A percentile compares a stretch with the other conserved stretches of the same genome.
Conservation (phyloP, 2,888 invertebrate genomes). For the Cremastobaeus sp. region DNA sequence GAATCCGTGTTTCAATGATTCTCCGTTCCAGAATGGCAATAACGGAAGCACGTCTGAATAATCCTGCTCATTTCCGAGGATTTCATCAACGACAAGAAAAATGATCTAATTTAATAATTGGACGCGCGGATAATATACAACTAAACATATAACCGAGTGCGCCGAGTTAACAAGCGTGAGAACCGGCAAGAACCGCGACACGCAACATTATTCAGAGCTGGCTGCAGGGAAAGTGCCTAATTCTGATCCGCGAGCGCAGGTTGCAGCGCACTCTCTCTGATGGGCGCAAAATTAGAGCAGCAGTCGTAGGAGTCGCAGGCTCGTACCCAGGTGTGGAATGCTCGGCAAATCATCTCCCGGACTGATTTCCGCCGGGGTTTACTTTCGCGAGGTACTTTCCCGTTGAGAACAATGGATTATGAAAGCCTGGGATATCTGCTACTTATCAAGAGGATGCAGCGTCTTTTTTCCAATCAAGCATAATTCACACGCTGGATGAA, state of each 20-base stretch:
- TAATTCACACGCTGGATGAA: constrained; percentile 55
- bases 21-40: too few species aligned
- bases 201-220: constrained; percentile 22
- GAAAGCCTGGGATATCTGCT: constrained; percentile 57
- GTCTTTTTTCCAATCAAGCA: constrained; percentile 49
- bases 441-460: constrained; percentile 37
- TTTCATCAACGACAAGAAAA: too few species aligned
- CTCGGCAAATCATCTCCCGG: constrained; percentile 20
- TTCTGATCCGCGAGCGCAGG: constrained; percentile 16
- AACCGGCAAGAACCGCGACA: constrained; percentile 17
- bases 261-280: constrained; percentile 20
- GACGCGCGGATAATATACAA: too few species aligned
- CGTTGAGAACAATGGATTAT: constrained; percentile 53
- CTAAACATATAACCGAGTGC: too few species aligned
- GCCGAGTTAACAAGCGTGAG: constrained; percentile 11
- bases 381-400: constrained; percentile 58
- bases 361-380: constrained; percentile 49
- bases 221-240: constrained; percentile 44
- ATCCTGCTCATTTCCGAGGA: too few species aligned
- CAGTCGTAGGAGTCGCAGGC: too few species aligned
- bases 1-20: too few species aligned
- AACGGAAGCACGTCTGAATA: too few species aligned
- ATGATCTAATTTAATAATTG: constrained; percentile 1
- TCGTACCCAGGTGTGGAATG: constrained; percentile 13
- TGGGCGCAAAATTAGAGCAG: constrained; percentile 44